A percentile compares a stretch with the other conserved stretches of the same genome.
Conservation (phyloP, 2,113 vertebrate species). For the Hylia prasina region DNA sequence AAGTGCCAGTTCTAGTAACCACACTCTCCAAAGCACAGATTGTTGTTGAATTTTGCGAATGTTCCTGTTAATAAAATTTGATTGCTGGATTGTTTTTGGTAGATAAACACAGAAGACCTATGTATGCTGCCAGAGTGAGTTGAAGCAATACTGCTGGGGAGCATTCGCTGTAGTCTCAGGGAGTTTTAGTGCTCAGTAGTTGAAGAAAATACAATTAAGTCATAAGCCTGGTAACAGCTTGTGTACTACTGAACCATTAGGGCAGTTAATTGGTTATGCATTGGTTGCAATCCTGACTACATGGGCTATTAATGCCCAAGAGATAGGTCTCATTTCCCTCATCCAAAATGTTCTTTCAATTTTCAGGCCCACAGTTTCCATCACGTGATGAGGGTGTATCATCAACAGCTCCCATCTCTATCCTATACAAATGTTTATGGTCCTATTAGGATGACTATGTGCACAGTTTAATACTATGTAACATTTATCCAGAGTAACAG, state of each 20-base stretch:
- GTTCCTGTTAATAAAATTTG: background rate
- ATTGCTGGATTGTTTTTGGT: background rate
- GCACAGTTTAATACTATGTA: background rate
- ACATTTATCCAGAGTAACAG: background rate
- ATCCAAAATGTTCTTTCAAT: background rate
- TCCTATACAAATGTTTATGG: background rate
- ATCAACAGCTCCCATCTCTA: background rate
- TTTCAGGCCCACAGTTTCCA: background rate
- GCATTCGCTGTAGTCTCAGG: accelerated
- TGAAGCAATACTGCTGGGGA: background rate
- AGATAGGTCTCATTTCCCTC: background rate
- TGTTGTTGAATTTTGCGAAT: background rate
- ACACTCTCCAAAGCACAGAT: background rate
- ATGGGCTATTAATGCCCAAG: background rate
- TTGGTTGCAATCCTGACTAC: background rate
- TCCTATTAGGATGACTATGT: background rate
- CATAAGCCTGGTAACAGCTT: background rate
- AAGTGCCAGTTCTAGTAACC: background rate
- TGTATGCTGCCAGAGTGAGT: background rate
- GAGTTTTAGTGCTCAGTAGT: background rate
- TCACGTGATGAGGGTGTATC: background rate
- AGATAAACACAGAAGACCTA: background rate
- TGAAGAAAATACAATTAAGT: background rate
- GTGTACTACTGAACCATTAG: background rate
- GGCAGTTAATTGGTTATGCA: background rate